These are phyloP conservation scores for Lycaena phlaeas DNA, from an alignment of 2,888 invertebrate species.

Conservation along the genomic window DNA sequence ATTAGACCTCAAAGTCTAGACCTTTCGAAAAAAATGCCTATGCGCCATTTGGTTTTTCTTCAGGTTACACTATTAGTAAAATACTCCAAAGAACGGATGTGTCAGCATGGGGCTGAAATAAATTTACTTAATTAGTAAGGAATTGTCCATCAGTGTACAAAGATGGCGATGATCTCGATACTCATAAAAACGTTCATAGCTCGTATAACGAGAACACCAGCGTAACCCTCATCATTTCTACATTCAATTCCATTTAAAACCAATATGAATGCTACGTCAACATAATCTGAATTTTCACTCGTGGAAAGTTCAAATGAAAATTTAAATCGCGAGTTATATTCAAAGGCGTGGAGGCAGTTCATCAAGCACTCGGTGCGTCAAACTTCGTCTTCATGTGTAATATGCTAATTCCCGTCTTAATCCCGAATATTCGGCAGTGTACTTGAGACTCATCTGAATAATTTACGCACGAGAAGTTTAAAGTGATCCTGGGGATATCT, in stretches of 20 bases:
- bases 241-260: neutral
- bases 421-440: constrained; percentile 10
- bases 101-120: too few species aligned
- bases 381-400: constrained; percentile 11
- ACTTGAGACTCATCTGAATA: constrained; percentile 9
- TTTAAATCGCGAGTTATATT: constrained; percentile 5
- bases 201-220: too few species aligned
- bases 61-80: too few species aligned
- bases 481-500: neutral
- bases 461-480: constrained; percentile 8
- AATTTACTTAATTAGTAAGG: too few species aligned
- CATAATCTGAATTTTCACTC: constrained; percentile 1
- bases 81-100: too few species aligned
- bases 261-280: constrained; percentile 6
- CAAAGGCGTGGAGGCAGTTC: constrained; percentile 10
- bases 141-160: too few species aligned
- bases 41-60: too few species aligned
- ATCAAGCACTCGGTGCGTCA: constrained; percentile 7
- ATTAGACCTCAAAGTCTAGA: too few species aligned
- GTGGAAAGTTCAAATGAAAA: constrained; percentile 4
- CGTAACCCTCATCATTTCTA: too few species aligned
- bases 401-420: constrained; percentile 12
- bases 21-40: too few species aligned
- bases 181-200: too few species aligned
- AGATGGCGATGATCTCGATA: too few species aligned